phyloP scores from a whole-genome alignment of 2,797 vertebrate genomes.

The Falco novaeseelandiae region DNA sequence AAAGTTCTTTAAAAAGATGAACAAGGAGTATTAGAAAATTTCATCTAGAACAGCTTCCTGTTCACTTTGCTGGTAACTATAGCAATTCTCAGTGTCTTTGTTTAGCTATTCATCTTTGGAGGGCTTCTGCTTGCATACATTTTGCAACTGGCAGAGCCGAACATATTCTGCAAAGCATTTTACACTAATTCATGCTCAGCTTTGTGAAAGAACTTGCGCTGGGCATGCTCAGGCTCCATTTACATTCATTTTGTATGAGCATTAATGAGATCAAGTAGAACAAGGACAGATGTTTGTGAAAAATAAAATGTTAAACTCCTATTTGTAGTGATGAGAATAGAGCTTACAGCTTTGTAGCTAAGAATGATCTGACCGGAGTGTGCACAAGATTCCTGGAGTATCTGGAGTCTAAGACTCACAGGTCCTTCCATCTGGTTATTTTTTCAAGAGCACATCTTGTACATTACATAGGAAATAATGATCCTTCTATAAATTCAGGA shows the following conservation, averaged over 20 bases:
- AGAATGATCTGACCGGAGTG: background rate
- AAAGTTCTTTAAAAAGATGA: background rate
- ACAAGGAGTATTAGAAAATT: background rate
- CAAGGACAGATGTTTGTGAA: constrained; percentile 33
- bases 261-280: constrained; percentile 44
- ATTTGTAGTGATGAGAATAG: background rate
- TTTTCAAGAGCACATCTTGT: background rate
- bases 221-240: background rate
- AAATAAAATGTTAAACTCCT: constrained; percentile 1
- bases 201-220: background rate
- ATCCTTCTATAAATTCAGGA: background rate
- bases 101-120: constrained; percentile 47
- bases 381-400: background rate
- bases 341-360: background rate
- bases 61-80: background rate
- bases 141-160: background rate
- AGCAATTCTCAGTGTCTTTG: constrained; percentile 32
- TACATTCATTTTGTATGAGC: background rate
- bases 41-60: background rate
- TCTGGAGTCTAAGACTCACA: background rate
- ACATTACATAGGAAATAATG: background rate
- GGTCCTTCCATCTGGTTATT: background rate
- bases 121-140: background rate
- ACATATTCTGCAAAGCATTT: background rate
- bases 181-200: background rate